A percentile compares a stretch with the other conserved stretches of the same genome.
These are phyloP conservation scores for Lissocephala sabroskyi DNA, from an alignment of 2,888 invertebrate species.

Conservation along the genomic window DNA sequence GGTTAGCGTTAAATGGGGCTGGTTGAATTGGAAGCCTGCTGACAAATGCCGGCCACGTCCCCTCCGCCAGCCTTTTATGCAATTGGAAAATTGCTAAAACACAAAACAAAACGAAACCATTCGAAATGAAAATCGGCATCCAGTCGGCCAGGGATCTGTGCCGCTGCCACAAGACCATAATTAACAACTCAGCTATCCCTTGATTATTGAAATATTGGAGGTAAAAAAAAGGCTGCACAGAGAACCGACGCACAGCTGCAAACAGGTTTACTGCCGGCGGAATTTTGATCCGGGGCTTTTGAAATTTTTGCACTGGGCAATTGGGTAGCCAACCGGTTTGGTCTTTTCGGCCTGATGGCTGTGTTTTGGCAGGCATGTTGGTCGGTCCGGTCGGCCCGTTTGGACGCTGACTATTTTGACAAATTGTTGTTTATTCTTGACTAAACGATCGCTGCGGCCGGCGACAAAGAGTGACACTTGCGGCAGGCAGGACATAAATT, in stretches of 20 bases:
- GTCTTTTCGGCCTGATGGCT: slow-evolving; percentile 3
- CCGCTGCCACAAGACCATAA: slow-evolving; percentile 31
- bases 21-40: neutral
- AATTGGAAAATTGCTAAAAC: slow-evolving; percentile 10
- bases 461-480: slow-evolving; percentile 22
- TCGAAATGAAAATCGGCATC: neutral
- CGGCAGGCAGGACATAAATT: slow-evolving; percentile 32
- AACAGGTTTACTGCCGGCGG: slow-evolving; percentile 41
- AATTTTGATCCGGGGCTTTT: too few species aligned
- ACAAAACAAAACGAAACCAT: neutral
- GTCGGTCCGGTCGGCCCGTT: neutral
- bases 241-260: slow-evolving; percentile 40
- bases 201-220: slow-evolving; percentile 46
- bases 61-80: neutral
- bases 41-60: slow-evolving; percentile 2
- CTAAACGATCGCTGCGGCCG: slow-evolving; percentile 40
- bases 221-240: slow-evolving; percentile 1
- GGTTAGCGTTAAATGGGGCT: slow-evolving; percentile 17
- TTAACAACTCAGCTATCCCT: slow-evolving; percentile 54
- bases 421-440: slow-evolving; percentile 34
- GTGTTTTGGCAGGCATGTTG: neutral
- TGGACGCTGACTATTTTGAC: slow-evolving; percentile 11
- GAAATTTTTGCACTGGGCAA: neutral
- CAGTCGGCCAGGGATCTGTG: neutral
- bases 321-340: slow-evolving; percentile 35